These are phyloP conservation scores for Loris lydekkerianus DNA, from an alignment of 2,797 vertebrate species.

Conservation along the genomic window DNA sequence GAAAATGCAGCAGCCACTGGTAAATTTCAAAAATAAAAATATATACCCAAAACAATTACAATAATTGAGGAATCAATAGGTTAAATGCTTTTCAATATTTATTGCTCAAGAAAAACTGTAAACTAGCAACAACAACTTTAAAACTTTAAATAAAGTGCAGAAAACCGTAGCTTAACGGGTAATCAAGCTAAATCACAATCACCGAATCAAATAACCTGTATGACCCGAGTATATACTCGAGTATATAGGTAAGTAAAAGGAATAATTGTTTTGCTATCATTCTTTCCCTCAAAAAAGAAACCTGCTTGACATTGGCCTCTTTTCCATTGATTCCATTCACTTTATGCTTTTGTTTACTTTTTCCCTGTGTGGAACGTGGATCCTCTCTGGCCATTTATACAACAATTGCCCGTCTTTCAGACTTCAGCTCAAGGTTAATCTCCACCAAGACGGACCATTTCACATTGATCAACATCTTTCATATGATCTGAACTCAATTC, in stretches of 20 bases:
- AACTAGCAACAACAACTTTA: no score
- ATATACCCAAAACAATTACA: no score
- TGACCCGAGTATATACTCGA: no score
- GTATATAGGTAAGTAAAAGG: not conserved
- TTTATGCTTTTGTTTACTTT: not conserved
- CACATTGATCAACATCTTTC: not conserved
- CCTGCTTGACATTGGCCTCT: not conserved
- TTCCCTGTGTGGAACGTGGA: not conserved
- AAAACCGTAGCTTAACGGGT: no score
- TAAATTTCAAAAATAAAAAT: no score
- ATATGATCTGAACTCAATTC: constrained; percentile 3
- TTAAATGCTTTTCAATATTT: no score
- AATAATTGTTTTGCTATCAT: not conserved
- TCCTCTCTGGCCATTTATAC: not conserved
- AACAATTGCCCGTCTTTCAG: constrained; percentile 20
- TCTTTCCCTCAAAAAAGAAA: constrained; percentile 23
- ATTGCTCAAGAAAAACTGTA: no score
- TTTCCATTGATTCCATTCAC: constrained; percentile 26
- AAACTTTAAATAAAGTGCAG: no score
- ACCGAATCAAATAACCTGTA: no score
- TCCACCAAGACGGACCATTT: not conserved
- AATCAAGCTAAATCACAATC: no score
- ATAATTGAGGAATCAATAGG: no score
- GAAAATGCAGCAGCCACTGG: no score
- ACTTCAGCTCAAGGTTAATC: not conserved